Conservation (phyloP, 37 sponge, comb jelly and placozoan genomes). For the Oopsacas minuta region DNA sequence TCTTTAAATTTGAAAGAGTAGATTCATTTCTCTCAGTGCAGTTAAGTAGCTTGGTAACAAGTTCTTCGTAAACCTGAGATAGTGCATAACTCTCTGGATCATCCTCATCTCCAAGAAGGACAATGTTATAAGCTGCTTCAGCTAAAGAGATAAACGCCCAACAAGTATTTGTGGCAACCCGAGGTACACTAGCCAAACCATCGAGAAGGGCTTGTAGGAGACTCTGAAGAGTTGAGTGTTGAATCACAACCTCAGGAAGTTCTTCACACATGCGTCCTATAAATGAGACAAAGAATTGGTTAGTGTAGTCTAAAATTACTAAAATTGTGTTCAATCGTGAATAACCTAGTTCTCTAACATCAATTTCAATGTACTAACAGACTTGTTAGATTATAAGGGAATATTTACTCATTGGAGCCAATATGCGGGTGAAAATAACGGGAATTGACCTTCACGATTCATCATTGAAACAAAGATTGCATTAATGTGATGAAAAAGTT, state of each 20-base stretch:
- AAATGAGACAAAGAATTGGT: neutral
- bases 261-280: slow-evolving; percentile 75
- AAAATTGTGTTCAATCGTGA: no score
- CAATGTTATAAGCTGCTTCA: slow-evolving; percentile 79
- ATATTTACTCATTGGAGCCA: no score
- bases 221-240: slow-evolving; percentile 27
- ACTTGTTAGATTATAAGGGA: no score
- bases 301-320: no score
- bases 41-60: slow-evolving; percentile 52
- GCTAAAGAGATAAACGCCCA: slow-evolving; percentile 96
- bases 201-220: slow-evolving; percentile 50
- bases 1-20: slow-evolving; percentile 38
- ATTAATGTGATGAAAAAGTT: no score
- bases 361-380: no score
- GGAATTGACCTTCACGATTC: no score
- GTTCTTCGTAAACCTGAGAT: slow-evolving; percentile 40
- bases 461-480: no score
- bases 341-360: no score
- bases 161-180: slow-evolving; percentile 90
- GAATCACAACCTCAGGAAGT: slow-evolving; percentile 53
- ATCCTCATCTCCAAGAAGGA: slow-evolving; percentile 29
- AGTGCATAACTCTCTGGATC: slow-evolving; percentile 68
- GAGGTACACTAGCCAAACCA: slow-evolving; percentile 61
- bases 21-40: slow-evolving; percentile 52
- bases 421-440: no score